A percentile compares a stretch with the other conserved stretches of the same genome.
Conservation (phyloP, 2,797 vertebrate species). For the Emydoidea blandingii region DNA sequence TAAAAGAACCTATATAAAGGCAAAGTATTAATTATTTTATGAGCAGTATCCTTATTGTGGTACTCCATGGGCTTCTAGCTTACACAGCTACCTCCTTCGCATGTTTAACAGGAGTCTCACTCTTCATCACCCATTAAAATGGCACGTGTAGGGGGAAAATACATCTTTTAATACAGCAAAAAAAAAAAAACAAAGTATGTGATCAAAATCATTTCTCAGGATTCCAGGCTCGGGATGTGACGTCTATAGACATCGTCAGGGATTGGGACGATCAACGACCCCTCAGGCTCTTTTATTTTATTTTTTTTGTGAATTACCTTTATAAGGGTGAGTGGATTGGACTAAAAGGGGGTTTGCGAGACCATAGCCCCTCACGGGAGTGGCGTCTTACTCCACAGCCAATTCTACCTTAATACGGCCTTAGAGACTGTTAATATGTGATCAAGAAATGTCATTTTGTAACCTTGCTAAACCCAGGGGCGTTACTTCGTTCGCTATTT, state of each 20-base stretch:
- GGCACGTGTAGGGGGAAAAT: conserved; percentile 48
- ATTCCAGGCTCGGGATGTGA: neutral
- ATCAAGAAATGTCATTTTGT: neutral
- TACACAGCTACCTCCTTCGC: conserved; percentile 28
- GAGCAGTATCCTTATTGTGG: neutral
- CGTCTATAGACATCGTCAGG: neutral
- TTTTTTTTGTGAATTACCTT: neutral
- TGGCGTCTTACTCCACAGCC: neutral
- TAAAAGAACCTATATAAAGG: neutral
- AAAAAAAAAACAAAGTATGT: neutral
- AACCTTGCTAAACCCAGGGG: neutral
- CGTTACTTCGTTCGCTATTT: neutral
- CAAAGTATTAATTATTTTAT: neutral
- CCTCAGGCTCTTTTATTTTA: neutral
- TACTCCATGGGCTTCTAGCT: conserved; percentile 3
- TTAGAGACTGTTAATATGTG: neutral
- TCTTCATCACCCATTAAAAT: neutral
- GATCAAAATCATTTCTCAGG: neutral
- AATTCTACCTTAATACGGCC: neutral
- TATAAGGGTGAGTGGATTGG: neutral
- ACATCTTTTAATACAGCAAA: neutral
- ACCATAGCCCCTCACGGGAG: no score
- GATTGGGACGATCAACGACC: neutral
- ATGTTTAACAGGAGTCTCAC: neutral
- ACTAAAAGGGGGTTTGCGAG: neutral